Evolutionary conservation across 1,140 invertebrate genomes (phyloP).

Genomic region (Mya arenaria): DNA sequence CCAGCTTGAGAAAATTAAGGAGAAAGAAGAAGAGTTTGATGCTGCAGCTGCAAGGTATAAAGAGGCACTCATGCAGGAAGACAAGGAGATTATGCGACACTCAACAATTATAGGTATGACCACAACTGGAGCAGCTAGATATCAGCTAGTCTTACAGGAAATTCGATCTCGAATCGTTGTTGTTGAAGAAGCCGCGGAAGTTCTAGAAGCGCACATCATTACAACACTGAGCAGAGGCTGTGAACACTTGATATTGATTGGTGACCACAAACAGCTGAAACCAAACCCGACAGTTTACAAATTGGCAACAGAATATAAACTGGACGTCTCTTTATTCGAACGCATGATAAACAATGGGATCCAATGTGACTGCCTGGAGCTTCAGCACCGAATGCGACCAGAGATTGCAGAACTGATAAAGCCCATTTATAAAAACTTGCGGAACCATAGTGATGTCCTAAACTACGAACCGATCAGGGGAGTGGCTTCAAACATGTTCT

Average conservation of each 20-base stretch:
- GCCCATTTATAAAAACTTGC: constrained; percentile 78
- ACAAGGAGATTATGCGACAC: constrained; percentile 73
- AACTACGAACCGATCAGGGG: constrained; percentile 75
- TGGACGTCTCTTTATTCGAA: constrained; percentile 81
- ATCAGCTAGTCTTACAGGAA: constrained; percentile 67
- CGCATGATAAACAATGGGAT: constrained; percentile 77
- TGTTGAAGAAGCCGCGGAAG: constrained; percentile 80
- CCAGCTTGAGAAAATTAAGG: constrained; percentile 56
- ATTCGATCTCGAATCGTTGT: constrained; percentile 74
- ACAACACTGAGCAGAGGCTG: constrained; percentile 84
- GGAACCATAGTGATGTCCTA: constrained; percentile 72
- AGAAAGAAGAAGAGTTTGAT: constrained; percentile 60
- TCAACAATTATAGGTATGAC: constrained; percentile 79
- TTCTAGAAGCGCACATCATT: constrained; percentile 76
- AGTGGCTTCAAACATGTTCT: constrained; percentile 77
- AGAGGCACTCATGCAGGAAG: constrained; percentile 69
- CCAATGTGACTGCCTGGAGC: constrained; percentile 73
- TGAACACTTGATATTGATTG: constrained; percentile 87
- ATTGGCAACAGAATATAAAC: constrained; percentile 76
- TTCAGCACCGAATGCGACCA: constrained; percentile 67
- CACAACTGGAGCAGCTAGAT: constrained; percentile 77
- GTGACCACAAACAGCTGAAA: constrained; percentile 81
- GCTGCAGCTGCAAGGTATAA: constrained; percentile 55
- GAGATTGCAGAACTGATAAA: constrained; percentile 79
- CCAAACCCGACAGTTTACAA: constrained; percentile 80